Conservation (phyloP, 2,113 vertebrate genomes). For the Ginglymostoma cirratum region DNA sequence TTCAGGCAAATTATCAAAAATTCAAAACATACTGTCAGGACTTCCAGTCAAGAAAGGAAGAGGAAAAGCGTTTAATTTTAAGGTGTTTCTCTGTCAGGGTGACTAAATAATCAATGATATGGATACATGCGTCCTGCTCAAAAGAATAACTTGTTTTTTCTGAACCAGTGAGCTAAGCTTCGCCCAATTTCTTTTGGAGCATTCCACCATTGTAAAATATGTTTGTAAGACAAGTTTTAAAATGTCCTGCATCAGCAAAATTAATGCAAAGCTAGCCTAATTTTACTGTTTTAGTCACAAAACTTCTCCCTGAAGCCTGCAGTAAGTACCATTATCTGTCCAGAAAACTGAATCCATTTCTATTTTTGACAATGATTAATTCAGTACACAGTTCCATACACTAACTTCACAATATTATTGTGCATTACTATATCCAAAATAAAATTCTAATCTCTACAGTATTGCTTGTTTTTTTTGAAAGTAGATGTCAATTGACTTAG, state of each 20-base stretch:
- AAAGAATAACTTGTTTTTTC: background rate
- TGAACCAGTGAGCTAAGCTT: background rate
- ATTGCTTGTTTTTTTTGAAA: background rate
- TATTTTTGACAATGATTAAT: slow-evolving; percentile 29
- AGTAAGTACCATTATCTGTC: background rate
- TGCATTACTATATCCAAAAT: background rate
- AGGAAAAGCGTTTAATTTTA: background rate
- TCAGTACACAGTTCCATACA: background rate
- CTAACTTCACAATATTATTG: background rate
- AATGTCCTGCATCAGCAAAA: slow-evolving; percentile 16
- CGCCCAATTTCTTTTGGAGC: background rate
- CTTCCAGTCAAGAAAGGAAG: background rate
- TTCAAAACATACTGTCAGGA: background rate
- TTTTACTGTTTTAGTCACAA: slow-evolving; percentile 23
- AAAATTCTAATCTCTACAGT: background rate
- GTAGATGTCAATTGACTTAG: background rate
- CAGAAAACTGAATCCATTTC: background rate
- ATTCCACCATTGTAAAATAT: background rate
- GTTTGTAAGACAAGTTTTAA: background rate
- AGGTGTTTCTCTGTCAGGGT: background rate
- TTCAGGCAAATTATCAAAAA: background rate
- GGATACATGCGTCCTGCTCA: background rate
- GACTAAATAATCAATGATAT: background rate
- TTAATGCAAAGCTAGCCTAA: background rate
- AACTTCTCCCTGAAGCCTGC: slow-evolving; percentile 3